Evolutionary conservation across 2,113 vertebrate genomes (phyloP).

Genomic region (Barbus barbus): DNA sequence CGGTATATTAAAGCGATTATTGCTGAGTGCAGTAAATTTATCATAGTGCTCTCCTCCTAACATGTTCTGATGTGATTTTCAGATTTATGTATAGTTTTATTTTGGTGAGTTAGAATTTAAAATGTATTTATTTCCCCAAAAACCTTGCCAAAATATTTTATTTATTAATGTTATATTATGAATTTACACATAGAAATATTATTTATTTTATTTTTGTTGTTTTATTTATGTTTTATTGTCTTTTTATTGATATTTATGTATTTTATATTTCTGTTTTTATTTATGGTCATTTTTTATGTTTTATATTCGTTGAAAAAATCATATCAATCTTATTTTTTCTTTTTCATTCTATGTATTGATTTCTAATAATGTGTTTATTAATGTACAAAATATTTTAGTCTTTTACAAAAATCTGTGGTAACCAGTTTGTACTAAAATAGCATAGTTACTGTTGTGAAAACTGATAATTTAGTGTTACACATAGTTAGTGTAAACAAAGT

Average conservation of each 20-base stretch:
- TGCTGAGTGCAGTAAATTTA: background rate
- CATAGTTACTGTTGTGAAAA: background rate
- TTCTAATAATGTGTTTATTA: no score
- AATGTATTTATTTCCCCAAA: background rate
- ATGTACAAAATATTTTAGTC: background rate
- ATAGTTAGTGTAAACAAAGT: background rate
- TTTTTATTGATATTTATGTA: background rate
- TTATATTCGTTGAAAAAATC: background rate
- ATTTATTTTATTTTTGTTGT: background rate
- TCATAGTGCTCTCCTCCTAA: background rate
- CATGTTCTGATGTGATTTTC: background rate
- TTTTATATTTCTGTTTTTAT: background rate
- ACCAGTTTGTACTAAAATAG: background rate
- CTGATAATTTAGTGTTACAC: background rate
- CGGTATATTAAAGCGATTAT: slow-evolving; percentile 8
- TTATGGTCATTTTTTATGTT: no score
- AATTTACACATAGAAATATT: background rate
- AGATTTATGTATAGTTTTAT: background rate
- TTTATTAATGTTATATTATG: background rate
- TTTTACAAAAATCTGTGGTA: no score
- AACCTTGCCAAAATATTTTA: background rate
- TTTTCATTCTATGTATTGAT: no score
- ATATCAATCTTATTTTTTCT: no score
- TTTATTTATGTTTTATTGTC: background rate
- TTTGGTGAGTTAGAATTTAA: background rate